Evolutionary conservation across 2,797 vertebrate species (phyloP).

Genomic region (Chaetodon trifasciatus): DNA sequence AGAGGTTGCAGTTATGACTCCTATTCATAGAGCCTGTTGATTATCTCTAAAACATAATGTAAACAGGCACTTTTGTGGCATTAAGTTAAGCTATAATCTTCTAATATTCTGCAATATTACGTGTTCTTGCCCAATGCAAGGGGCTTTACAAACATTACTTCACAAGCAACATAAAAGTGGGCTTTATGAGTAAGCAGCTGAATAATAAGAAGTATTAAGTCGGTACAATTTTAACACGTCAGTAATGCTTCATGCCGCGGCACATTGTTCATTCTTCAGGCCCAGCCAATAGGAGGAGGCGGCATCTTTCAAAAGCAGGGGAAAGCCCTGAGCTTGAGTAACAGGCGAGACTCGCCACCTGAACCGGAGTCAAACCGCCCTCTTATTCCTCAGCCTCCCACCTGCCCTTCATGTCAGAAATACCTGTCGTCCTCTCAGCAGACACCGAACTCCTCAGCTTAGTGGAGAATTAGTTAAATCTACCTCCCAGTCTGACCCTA

Average conservation of each 20-base stretch:
- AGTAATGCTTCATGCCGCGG: slow-evolving; percentile 24
- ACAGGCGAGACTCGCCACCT: slow-evolving; percentile 39
- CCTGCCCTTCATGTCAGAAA: slow-evolving; percentile 49
- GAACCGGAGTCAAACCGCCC: slow-evolving; percentile 25
- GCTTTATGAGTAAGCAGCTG: slow-evolving; percentile 35
- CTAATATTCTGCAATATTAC: slow-evolving; percentile 50
- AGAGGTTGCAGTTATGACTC: slow-evolving; percentile 2
- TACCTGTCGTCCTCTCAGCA: slow-evolving; percentile 41
- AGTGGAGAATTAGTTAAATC: slow-evolving; percentile 33
- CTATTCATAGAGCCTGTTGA: slow-evolving; percentile 33
- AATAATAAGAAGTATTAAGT: slow-evolving; percentile 33
- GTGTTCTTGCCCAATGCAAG: slow-evolving; percentile 17
- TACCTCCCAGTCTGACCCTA: slow-evolving; percentile 37
- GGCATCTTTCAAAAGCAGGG: slow-evolving; percentile 70
- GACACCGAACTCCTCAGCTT: slow-evolving; percentile 56
- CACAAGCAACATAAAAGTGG: slow-evolving; percentile 33
- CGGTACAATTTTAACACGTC: slow-evolving; percentile 32
- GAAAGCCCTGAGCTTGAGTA: slow-evolving; percentile 58
- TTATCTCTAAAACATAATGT: slow-evolving; percentile 48
- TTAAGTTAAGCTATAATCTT: slow-evolving; percentile 60
- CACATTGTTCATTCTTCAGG: slow-evolving; percentile 43
- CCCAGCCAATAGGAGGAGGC: slow-evolving; percentile 60
- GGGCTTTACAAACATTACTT: slow-evolving; percentile 49
- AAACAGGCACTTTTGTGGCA: slow-evolving; percentile 56
- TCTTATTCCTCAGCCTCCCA: slow-evolving; percentile 11